Percentiles rank a stretch among this genome's conserved stretches.
Conservation (phyloP, 1,140 invertebrate species). For the Zaprionus ghesquierei region DNA sequence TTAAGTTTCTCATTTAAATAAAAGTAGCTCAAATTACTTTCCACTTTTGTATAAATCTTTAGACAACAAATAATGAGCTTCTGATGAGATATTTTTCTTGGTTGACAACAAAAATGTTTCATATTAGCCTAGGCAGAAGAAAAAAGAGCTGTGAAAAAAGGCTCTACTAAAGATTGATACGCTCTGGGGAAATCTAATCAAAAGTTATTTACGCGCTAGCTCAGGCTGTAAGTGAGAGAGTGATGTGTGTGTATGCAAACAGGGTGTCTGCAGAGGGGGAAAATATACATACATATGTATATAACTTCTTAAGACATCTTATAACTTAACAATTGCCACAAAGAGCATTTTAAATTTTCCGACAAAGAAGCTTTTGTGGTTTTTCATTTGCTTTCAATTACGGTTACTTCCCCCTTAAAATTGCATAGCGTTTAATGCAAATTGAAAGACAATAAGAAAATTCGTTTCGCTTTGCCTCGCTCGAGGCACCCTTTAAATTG, state of each 20-base stretch:
- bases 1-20: too few species aligned
- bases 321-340: too few species aligned
- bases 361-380: not conserved
- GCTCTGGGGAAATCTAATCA: not conserved
- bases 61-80: not conserved
- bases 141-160: not conserved
- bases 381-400: too few species aligned
- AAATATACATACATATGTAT: not conserved
- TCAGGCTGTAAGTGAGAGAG: not conserved
- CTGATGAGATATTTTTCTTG: not conserved
- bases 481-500: conserved; percentile 43
- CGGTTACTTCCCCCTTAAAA: too few species aligned
- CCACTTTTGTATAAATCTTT: not conserved
- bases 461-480: not conserved
- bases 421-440: conserved; percentile 13
- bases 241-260: not conserved
- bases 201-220: not conserved
- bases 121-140: not conserved
- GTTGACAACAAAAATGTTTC: not conserved
- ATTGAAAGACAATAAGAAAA: conserved; percentile 21
- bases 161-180: not conserved
- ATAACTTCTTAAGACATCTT: too few species aligned
- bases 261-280: conserved; percentile 1
- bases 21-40: not conserved
- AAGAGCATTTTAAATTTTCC: too few species aligned